phyloP scores from a whole-genome alignment of 2,888 invertebrate species.

The Lysandra coridon region DNA sequence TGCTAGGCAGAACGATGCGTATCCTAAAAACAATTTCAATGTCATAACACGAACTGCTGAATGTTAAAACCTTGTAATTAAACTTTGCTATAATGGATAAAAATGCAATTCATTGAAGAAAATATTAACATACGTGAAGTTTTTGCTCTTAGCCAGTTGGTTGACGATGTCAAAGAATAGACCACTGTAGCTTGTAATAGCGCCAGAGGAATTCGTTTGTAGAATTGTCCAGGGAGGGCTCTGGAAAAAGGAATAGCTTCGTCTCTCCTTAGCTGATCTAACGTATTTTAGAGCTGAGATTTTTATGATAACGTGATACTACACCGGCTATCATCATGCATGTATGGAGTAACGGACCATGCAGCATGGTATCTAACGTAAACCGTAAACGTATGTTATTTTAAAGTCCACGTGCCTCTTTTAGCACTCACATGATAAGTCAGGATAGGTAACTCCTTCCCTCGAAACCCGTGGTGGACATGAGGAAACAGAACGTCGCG shows the following conservation, averaged over 20 bases:
- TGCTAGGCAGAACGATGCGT: constrained; percentile 58
- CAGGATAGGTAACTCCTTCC: constrained; percentile 85
- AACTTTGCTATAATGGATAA: too few relatives aligned
- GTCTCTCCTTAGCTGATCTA: background rate
- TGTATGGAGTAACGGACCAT: too few relatives aligned
- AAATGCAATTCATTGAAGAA: too few relatives aligned
- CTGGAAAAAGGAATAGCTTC: constrained; percentile 66
- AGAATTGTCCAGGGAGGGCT: constrained; percentile 94
- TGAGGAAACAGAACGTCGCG: constrained; percentile 89
- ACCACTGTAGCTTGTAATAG: constrained; percentile 82
- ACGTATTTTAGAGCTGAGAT: too few relatives aligned
- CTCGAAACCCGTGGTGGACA: constrained; percentile 87
- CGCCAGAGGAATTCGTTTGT: constrained; percentile 79
- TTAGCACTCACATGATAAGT: constrained; percentile 86
- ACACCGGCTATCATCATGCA: too few relatives aligned
- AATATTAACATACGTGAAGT: constrained; percentile 84
- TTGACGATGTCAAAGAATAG: constrained; percentile 89
- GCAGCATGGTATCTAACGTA: too few relatives aligned
- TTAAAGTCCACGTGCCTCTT: too few relatives aligned
- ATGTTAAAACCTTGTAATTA: too few relatives aligned
- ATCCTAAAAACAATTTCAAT: constrained; percentile 52
- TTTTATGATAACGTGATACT: too few relatives aligned
- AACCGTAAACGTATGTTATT: too few relatives aligned
- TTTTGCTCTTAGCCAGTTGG: constrained; percentile 87
- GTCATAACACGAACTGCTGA: background rate